Conservation (phyloP, 2,888 invertebrate genomes). For the Pristionchus arcanus region DNA sequence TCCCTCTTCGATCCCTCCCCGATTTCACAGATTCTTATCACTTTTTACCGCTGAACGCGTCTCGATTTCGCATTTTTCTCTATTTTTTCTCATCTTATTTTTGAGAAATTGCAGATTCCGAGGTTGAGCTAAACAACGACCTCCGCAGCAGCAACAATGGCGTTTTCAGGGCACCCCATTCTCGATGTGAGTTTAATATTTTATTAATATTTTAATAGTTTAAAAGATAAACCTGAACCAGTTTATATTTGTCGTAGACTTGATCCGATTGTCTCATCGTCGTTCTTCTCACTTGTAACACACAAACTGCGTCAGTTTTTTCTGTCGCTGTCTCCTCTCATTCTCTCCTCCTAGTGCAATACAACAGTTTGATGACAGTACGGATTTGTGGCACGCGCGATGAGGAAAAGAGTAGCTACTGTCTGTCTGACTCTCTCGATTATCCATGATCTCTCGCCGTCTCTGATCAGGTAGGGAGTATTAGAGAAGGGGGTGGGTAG, state of each 20-base stretch:
- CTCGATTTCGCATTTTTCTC: background rate
- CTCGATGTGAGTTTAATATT: constrained; percentile 52
- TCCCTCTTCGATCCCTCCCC: background rate
- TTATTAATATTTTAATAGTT: background rate
- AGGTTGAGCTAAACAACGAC: background rate
- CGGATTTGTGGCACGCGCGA: constrained; percentile 27
- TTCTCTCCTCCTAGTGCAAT: constrained; percentile 34
- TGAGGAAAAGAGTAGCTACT: background rate
- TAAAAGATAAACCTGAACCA: background rate
- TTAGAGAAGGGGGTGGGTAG: constrained; percentile 10
- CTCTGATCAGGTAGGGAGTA: background rate
- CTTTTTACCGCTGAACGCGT: background rate
- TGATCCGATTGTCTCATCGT: background rate
- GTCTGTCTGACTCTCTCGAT: background rate
- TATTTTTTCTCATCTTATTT: background rate
- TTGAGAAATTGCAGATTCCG: background rate
- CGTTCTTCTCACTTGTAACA: constrained; percentile 10
- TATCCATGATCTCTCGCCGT: background rate
- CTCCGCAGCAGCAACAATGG: background rate
- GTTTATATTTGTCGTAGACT: background rate
- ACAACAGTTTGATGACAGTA: constrained; percentile 53
- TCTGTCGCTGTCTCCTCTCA: background rate
- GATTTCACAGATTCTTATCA: constrained; percentile 30
- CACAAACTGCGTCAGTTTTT: background rate
- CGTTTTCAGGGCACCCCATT: constrained; percentile 54